Conservation (phyloP, 2,797 vertebrate genomes). For the Thripadectes ignobilis region DNA sequence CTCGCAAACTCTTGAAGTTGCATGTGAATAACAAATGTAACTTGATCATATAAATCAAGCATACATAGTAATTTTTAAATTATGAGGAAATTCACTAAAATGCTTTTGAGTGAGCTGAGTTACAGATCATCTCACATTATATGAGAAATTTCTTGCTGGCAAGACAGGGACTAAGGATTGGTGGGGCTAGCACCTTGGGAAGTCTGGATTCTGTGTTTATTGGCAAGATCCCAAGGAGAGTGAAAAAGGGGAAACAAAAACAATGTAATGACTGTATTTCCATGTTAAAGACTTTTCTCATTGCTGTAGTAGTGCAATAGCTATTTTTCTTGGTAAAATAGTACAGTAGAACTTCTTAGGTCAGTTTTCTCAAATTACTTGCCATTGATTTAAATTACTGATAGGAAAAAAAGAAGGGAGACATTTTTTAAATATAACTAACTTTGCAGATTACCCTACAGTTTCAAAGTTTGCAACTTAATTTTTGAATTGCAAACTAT, state of each 20-base stretch:
- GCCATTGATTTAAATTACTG: conserved; percentile 10
- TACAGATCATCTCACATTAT: neutral
- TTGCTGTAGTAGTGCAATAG: conserved; percentile 25
- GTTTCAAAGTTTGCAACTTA: conserved; percentile 46
- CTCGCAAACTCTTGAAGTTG: neutral
- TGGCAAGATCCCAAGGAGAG: neutral
- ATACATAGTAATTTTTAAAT: neutral
- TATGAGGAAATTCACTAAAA: neutral
- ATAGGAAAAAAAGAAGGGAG: neutral
- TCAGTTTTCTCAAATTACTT: conserved; percentile 16
- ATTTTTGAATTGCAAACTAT: conserved; percentile 61
- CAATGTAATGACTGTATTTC: neutral
- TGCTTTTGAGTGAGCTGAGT: neutral
- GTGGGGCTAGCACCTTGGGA: neutral
- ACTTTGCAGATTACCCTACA: conserved; percentile 29
- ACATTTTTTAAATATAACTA: conserved; percentile 23
- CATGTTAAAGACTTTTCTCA: neutral
- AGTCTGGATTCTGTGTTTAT: neutral
- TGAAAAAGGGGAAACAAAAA: neutral
- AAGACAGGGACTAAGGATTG: neutral
- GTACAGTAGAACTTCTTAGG: neutral
- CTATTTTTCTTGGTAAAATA: conserved; percentile 27
- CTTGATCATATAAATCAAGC: neutral
- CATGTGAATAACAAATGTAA: conserved; percentile 30
- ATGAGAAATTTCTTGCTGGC: neutral